Percentiles rank a stretch among this genome's conserved stretches.
These are phyloP conservation scores for Pantelozetes paolii DNA, from an alignment of 2,888 invertebrate species.

Conservation along the genomic window DNA sequence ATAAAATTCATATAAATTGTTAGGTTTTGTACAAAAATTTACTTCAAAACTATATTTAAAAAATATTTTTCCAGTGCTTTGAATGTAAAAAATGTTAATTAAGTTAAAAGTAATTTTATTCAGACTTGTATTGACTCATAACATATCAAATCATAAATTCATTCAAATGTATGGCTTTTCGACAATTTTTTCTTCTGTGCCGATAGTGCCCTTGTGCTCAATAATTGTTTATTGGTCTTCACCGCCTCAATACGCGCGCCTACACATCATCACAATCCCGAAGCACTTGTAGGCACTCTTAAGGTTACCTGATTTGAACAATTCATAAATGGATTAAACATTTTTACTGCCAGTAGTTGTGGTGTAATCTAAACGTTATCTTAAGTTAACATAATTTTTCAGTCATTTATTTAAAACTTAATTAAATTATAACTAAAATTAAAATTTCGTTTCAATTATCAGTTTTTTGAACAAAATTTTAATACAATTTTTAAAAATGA, in stretches of 20 bases:
- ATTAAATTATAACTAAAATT: too few relatives aligned
- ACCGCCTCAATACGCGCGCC: conserved; percentile 23
- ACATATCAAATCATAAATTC: neutral
- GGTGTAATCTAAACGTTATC: too few relatives aligned
- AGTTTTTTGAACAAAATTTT: neutral
- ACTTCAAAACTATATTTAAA: neutral
- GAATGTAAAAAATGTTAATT: conserved; percentile 10
- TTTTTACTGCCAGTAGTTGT: conserved; percentile 9
- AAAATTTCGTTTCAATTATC: too few relatives aligned
- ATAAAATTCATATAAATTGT: too few relatives aligned
- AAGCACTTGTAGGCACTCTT: conserved; percentile 27
- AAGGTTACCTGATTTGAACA: conserved; percentile 32
- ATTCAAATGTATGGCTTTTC: neutral
- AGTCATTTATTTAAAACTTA: too few relatives aligned
- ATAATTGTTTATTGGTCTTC: conserved; percentile 35
- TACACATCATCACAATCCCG: conserved; percentile 14
- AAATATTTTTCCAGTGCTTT: neutral
- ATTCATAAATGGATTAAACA: conserved; percentile 28
- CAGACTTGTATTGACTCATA: conserved; percentile 28
- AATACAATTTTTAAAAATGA: neutral
- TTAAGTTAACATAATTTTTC: too few relatives aligned
- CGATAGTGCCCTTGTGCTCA: conserved; percentile 30
- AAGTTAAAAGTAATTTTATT: conserved; percentile 6
- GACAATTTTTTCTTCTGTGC: too few relatives aligned
- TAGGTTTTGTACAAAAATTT: neutral